Percentiles rank a stretch among this genome's conserved stretches.
Conservation (phyloP, 2,797 vertebrate species). For the Manis pentadactyla region DNA sequence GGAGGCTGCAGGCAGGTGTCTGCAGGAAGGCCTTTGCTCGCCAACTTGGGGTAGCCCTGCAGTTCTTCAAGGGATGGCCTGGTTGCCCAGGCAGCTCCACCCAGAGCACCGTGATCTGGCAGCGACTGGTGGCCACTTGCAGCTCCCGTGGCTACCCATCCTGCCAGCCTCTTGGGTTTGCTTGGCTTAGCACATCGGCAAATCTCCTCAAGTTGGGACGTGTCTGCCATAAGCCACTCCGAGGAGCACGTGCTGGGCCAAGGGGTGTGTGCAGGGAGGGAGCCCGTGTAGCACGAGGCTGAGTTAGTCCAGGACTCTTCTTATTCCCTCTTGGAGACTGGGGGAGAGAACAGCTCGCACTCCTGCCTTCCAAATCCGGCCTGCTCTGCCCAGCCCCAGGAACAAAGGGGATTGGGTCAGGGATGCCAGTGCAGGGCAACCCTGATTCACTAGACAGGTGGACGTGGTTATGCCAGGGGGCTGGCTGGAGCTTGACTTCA, state of each 20-base stretch:
- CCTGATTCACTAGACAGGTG: rapidly evolving
- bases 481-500: rapidly evolving
- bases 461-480: rapidly evolving
- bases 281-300: rapidly evolving
- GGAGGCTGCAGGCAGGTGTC: background rate
- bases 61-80: background rate
- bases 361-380: no score
- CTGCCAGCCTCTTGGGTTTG: background rate
- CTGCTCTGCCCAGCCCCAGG: background rate
- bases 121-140: rapidly evolving
- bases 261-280: background rate
- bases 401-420: rapidly evolving
- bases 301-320: background rate
- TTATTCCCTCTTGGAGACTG: background rate
- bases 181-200: background rate
- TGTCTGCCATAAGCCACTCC: background rate
- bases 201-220: background rate
- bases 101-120: rapidly evolving
- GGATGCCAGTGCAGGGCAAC: background rate
- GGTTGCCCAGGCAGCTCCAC: background rate
- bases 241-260: background rate
- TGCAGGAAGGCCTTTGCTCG: background rate
- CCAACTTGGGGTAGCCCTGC: background rate
- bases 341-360: background rate
- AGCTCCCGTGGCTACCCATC: background rate